A percentile compares a stretch with the other conserved stretches of the same genome.
Conservation (phyloP, 1,140 invertebrate species). For the Coelopa frigida region DNA sequence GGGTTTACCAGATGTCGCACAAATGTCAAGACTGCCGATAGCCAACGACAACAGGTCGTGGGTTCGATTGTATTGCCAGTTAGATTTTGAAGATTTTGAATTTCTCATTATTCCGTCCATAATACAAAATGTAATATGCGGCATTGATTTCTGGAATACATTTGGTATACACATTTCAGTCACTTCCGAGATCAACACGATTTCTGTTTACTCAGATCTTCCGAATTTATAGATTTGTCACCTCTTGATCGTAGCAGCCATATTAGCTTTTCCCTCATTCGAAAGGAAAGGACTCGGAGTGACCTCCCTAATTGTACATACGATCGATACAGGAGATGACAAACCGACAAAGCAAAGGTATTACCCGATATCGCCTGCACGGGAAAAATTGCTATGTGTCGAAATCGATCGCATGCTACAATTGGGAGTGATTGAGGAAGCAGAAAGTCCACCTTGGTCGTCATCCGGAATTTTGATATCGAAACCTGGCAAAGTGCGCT, state of each 20-base stretch:
- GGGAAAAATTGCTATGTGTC: not conserved
- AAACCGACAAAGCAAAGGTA: slow-evolving; percentile 22
- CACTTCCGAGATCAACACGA: not conserved
- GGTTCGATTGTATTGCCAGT: not conserved
- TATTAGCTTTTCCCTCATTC: slow-evolving; percentile 5
- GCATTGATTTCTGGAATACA: slow-evolving; percentile 14
- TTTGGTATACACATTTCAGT: slow-evolving; percentile 3
- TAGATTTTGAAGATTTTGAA: slow-evolving; percentile 8
- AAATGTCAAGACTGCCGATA: slow-evolving; percentile 7
- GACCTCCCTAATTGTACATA: not conserved
- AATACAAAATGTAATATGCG: slow-evolving; percentile 10
- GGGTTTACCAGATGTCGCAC: slow-evolving; percentile 1
- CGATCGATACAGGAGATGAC: slow-evolving; percentile 11
- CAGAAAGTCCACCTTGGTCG: not conserved
- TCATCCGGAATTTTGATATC: slow-evolving; percentile 11
- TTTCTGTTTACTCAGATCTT: not conserved
- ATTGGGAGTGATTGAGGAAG: not conserved
- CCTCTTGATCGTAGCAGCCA: not conserved
- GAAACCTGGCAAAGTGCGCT: slow-evolving; percentile 16
- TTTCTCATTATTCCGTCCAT: slow-evolving; percentile 12
- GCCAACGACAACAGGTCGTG: slow-evolving; percentile 2
- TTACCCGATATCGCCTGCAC: slow-evolving; percentile 18
- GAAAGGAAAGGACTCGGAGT: not conserved
- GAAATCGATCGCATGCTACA: slow-evolving; percentile 2
- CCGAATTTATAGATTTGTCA: not conserved